Evolutionary conservation across 2,113 vertebrate genomes (phyloP).

Genomic region (Toxostoma redivivum): DNA sequence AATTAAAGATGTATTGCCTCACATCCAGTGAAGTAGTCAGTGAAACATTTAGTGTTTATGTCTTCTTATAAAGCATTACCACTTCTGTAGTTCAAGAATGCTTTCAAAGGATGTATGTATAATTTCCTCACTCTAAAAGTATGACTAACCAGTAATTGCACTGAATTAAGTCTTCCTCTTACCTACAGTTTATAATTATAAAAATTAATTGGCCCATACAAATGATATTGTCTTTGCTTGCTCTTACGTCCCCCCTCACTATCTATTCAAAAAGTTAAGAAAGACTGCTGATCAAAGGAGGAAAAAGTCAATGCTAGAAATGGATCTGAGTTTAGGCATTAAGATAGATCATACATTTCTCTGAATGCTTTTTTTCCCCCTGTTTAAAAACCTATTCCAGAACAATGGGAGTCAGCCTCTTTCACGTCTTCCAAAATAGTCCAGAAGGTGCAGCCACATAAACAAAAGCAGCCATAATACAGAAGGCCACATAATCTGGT

Average conservation of each 20-base stretch:
- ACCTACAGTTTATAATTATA: not conserved
- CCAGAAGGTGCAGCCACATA: not conserved
- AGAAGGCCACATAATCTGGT: not conserved
- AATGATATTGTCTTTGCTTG: not conserved
- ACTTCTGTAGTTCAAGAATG: not conserved
- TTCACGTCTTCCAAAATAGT: not conserved
- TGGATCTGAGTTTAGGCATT: not conserved
- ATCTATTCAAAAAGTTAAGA: not conserved
- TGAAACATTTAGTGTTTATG: not conserved
- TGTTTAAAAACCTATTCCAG: not conserved
- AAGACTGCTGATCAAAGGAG: not conserved
- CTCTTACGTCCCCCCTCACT: not conserved
- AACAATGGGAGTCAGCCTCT: not conserved
- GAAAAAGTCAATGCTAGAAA: not conserved
- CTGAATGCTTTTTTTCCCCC: not conserved
- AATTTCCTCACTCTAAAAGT: not conserved
- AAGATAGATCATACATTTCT: not conserved
- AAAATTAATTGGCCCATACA: not conserved
- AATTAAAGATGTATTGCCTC: conserved; percentile 7
- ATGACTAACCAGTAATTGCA: not conserved
- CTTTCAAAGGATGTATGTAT: not conserved
- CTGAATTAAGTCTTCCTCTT: not conserved
- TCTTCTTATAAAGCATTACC: not conserved
- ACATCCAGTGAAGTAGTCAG: not conserved
- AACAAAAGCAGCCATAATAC: not conserved